Evolutionary conservation across 2,797 vertebrate species (phyloP).

Genomic region (Poecilia picta): DNA sequence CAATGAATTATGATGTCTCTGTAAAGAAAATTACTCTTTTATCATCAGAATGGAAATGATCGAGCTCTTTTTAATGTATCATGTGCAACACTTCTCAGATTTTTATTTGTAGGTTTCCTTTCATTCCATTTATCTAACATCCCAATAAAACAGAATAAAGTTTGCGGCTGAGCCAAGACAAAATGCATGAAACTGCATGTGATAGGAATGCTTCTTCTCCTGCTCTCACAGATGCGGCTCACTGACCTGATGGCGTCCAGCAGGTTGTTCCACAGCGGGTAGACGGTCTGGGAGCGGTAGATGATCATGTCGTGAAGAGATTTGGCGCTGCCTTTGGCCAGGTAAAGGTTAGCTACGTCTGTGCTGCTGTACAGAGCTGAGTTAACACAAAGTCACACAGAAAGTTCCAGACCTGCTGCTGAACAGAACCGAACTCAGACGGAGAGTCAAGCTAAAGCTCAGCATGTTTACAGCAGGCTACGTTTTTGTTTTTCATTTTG

Average conservation of each 20-base stretch:
- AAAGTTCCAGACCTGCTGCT: background rate
- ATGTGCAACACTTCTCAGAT: background rate
- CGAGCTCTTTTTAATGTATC: too few relatives aligned
- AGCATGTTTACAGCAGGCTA: background rate
- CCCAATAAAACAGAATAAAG: background rate
- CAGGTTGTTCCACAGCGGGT: constrained; percentile 82
- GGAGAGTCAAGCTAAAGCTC: background rate
- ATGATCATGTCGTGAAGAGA: constrained; percentile 79
- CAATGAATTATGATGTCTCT: too few relatives aligned
- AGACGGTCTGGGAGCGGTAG: constrained; percentile 80
- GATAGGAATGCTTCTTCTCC: background rate
- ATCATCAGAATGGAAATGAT: too few relatives aligned
- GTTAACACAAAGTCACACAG: background rate
- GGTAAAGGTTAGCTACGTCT: constrained; percentile 78
- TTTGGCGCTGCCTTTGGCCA: constrained; percentile 77
- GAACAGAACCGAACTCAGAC: background rate
- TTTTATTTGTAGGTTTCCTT: background rate
- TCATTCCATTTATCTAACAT: background rate
- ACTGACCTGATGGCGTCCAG: constrained; percentile 77
- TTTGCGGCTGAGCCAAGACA: background rate
- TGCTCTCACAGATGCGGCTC: background rate
- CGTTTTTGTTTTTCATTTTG: background rate
- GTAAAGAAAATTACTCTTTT: too few relatives aligned
- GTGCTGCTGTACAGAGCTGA: constrained; percentile 78
- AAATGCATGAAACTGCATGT: background rate